Base-by-base conservation (phyloP, 1,140 invertebrate species). In the Atta texana region DNA sequence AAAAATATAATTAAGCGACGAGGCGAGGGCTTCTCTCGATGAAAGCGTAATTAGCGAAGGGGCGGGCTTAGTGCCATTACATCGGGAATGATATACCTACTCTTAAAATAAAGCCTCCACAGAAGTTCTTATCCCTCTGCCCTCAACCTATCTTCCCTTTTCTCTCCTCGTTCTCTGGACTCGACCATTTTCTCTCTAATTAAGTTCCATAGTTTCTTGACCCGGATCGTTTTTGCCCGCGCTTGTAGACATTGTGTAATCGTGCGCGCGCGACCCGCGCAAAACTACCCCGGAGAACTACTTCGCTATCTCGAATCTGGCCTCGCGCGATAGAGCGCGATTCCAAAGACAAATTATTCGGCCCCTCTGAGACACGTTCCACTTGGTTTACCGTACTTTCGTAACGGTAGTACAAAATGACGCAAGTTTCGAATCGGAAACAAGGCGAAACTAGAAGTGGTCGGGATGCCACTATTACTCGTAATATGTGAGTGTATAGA, bases 141-240 rank as follows among this genome's bases (percentile, higher is more conserved):
- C 49, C n/a, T 34, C 28, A 12, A 44, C 53, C 57, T 0, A 18
- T 7, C 61, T 21, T n/a, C 1, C n/a, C n/a, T 4, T 16, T n/a
- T 5, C 74, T 39, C 34, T 4, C 74, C 51, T 34, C 69, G 21
- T 49, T 0, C 34, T 12, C 14, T 18, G 39, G 78, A 69, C 64
- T 87, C 59, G 31, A 72, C 64, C 44, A 88, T 86, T 90, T 88
- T 89, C 87, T 88, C 61, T 82, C 64, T 89, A 89, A 89, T 91
- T 91, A 89, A 88, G 88, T 89, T 88, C 66, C 78, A 72, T 69
- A 66, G 82, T 89, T 89, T 85, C 85, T 91, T 89, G 75, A 89
- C 82, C 84, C 63, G 72, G 55, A 86, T 88, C 85, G 86, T 86
- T 88, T 90, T 78, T 87, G 53, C 72, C 61, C 24, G 31, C 39